A percentile compares a stretch with the other conserved stretches of the same genome.
phyloP scores from a whole-genome alignment of 2,888 invertebrate genomes.

The Eupeodes latifasciatus region DNA sequence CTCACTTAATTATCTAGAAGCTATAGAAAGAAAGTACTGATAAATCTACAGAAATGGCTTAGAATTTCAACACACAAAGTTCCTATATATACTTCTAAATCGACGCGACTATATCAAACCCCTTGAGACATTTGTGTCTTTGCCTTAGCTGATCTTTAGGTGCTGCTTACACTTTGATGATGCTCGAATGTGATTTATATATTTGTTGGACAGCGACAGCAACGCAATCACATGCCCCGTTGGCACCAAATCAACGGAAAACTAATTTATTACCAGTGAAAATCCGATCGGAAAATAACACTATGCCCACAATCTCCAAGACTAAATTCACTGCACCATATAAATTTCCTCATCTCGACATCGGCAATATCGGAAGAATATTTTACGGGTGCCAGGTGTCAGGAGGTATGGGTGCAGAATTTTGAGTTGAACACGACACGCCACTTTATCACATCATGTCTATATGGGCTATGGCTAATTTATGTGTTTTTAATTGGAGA shows the following conservation, averaged over 20 bases:
- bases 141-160: not conserved
- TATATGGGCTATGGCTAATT: slow-evolving; percentile 47
- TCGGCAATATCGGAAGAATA: slow-evolving; percentile 30
- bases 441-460: slow-evolving; percentile 6
- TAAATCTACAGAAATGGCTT: slow-evolving; percentile 40
- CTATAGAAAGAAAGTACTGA: slow-evolving; percentile 39
- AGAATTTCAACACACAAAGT: slow-evolving; percentile 54
- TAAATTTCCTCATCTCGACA: not conserved
- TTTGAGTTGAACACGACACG: slow-evolving; percentile 49
- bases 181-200: slow-evolving; percentile 70
- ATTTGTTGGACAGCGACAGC: slow-evolving; percentile 29
- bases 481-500: slow-evolving; percentile 69
- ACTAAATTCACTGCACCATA: not conserved
- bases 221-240: slow-evolving; percentile 68
- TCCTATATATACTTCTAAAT: not conserved
- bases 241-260: slow-evolving; percentile 74
- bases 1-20: slow-evolving; percentile 62
- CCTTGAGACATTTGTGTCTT: slow-evolving; percentile 28
- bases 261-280: slow-evolving; percentile 70
- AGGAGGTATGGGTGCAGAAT: slow-evolving; percentile 17
- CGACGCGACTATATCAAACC: slow-evolving; percentile 1
- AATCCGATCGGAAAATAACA: slow-evolving; percentile 60
- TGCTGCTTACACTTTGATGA: slow-evolving; percentile 63
- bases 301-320: slow-evolving; percentile 10
- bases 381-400: slow-evolving; percentile 69